Base-by-base conservation (phyloP, 2,888 invertebrate genomes). In the Xestia xanthographa region DNA sequence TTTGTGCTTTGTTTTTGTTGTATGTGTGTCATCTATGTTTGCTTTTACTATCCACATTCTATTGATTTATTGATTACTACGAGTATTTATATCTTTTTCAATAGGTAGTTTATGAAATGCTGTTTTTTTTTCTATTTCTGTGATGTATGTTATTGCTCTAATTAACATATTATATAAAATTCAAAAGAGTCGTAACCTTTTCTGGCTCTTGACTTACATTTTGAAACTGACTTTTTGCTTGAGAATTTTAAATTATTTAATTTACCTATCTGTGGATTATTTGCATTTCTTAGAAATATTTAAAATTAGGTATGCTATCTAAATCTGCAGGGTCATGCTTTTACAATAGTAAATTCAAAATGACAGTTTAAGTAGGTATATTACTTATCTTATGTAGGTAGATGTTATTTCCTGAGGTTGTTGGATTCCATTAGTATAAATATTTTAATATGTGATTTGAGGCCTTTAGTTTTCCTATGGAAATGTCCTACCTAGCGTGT, bases 291-390 rank as follows among this genome's bases (percentile, higher is more conserved):
- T 17, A 65, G 65, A 69, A 79, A 58, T 26, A 22, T 65, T 22
- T 56, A 38, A 14, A 53, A 75, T 38, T 41, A 53, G 12, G 11
- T 45, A 26, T 17, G 0, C 0, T 78, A n/a, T 20, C 43, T 66
- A 50, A 78, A 83, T 83, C 79, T 60, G 29, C 26, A 83, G 22
- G 79, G 83, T 60, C 79, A 69, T 66, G 63, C 11, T 66, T 34
- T 2, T 2, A 11, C 0, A 34, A 41, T 5, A 80, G 41, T 41
- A 41, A n/a, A 41, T 41, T 34, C 22, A 81, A 65, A 20, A 81
- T 81, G 82, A 43, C 43, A 22, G 26, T 50, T 22, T 66, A 74
- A 29, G 38, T 80, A 50, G n/a, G 43, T 80, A 34, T 38, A 41
- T 56, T 14, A 14, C 2, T 22, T 75, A 48, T 63, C 1, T 63